phyloP scores from a whole-genome alignment of 1,140 invertebrate genomes.

The Hesperophylax magnus region DNA sequence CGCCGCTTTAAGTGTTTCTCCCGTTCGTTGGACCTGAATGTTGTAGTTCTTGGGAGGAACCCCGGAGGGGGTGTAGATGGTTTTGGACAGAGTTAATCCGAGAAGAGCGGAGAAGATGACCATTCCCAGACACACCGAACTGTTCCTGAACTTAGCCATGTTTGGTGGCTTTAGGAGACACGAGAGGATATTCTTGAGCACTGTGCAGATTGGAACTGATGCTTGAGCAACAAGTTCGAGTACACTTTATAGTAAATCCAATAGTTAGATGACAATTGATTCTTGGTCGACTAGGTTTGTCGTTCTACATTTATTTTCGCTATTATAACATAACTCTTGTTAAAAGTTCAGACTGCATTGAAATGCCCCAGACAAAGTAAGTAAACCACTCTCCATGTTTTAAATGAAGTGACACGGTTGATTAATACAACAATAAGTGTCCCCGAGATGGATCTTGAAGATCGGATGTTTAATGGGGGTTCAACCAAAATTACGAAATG shows the following conservation, averaged over 20 bases:
- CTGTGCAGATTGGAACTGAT: constrained; percentile 48
- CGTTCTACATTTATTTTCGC: constrained; percentile 52
- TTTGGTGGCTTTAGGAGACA: background rate
- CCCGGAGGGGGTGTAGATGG: constrained; percentile 2
- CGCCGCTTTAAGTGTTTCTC: constrained; percentile 45
- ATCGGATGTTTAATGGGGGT: constrained; percentile 18
- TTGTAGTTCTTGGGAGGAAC: constrained; percentile 49
- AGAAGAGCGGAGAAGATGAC: constrained; percentile 29
- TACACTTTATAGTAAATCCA: constrained; percentile 51
- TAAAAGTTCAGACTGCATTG: constrained; percentile 30
- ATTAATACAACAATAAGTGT: constrained; percentile 24
- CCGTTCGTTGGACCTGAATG: constrained; percentile 50
- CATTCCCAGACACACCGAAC: constrained; percentile 30
- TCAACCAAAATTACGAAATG: constrained; percentile 21
- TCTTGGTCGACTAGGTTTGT: constrained; percentile 57
- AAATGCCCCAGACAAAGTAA: constrained; percentile 13
- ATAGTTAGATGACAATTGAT: constrained; percentile 49
- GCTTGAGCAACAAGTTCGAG: constrained; percentile 19
- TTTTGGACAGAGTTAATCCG: constrained; percentile 15
- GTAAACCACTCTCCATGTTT: constrained; percentile 10
- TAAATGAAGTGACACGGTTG: constrained; percentile 9
- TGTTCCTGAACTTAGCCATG: constrained; percentile 30
- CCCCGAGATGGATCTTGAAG: constrained; percentile 30
- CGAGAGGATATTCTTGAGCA: constrained; percentile 26
- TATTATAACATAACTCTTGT: constrained; percentile 32